Evolutionary conservation across 2,888 invertebrate species (phyloP), one percentile per base, ranked within the genome.

Genomic region (Synanthedon formicaeformis): DNA sequence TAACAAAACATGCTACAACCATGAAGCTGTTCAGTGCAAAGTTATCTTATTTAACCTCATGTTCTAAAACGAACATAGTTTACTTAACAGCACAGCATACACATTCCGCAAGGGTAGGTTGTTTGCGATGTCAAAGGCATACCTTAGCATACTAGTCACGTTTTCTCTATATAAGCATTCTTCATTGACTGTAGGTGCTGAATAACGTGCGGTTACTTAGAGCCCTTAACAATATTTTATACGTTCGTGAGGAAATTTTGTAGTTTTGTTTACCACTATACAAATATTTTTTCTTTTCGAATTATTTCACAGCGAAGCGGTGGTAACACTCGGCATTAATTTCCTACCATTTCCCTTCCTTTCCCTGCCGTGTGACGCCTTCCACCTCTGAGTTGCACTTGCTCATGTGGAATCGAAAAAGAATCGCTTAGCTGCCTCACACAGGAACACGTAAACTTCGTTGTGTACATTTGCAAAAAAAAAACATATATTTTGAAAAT

Each of bases 381-480:
- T 87, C 79, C 89, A 88, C 86, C 89, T 81, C 88, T 87, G 82
- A 78, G 74, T 62, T 59, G 58, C 57, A 59, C 58, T 65, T 71
- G 60, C 74, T 86, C 75, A 87, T 57, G 86, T 88, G 87, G 78
- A 81, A 85, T 87, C 85, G 54, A 65, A 64, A 56, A 69, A 58
- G 85, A 87, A 83, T 77, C 84, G 87, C 85, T 78, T 66, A 87
- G 87, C 87, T 87, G 87, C 87, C 87, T 87, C 77, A 57, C 57
- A 57, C 53, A 64, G 67, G 72, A 77, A 69, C 65, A 72, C 64
- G 71, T 76, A 60, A 71, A 75, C 75, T 60, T 54, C 69, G 11
- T 55, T 58, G 57, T 48, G 27, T 45, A 5, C 34, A 34, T 34
- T 34, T 34, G 2, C 34, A 10, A 34, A 34, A 10, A 34, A 34